These are phyloP conservation scores for Leucophenga varia DNA, from an alignment of 1,140 invertebrate genomes.

Conservation along the genomic window DNA sequence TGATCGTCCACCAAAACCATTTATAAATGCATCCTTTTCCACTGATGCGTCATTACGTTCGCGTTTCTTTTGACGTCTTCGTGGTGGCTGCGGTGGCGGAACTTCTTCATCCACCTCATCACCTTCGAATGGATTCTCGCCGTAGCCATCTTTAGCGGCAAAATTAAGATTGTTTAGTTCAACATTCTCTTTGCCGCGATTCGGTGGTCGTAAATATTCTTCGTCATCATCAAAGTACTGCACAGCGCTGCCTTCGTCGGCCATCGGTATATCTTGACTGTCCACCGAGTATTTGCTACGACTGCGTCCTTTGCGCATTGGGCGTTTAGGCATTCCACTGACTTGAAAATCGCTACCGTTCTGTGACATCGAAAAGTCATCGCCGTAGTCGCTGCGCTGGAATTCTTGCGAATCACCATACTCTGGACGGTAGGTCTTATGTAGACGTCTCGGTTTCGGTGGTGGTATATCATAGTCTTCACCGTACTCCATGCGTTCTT, in stretches of 20 bases:
- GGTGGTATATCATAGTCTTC: slow-evolving; percentile 50
- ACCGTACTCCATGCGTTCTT: slow-evolving; percentile 24
- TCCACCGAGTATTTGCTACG: slow-evolving; percentile 56
- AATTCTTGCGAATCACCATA: slow-evolving; percentile 47
- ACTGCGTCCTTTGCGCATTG: slow-evolving; percentile 45
- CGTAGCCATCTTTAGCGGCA: slow-evolving; percentile 12
- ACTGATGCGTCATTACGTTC: slow-evolving; percentile 49
- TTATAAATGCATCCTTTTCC: slow-evolving; percentile 58
- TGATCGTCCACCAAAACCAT: slow-evolving; percentile 55
- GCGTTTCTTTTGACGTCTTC: slow-evolving; percentile 53
- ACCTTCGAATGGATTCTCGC: slow-evolving; percentile 15
- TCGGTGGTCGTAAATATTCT: slow-evolving; percentile 45
- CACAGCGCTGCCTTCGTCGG: slow-evolving; percentile 37
- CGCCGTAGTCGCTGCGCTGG: slow-evolving; percentile 48
- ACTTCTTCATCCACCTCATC: slow-evolving; percentile 4
- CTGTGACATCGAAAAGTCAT: slow-evolving; percentile 49
- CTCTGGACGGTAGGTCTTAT: slow-evolving; percentile 37
- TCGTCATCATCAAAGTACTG: slow-evolving; percentile 53
- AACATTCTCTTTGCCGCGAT: slow-evolving; percentile 15
- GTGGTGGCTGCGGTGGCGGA: slow-evolving; percentile 36
- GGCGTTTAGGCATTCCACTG: slow-evolving; percentile 33
- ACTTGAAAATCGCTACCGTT: slow-evolving; percentile 47
- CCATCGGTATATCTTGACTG: slow-evolving; percentile 43
- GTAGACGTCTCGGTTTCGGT: slow-evolving; percentile 43
- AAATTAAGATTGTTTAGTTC: slow-evolving; percentile 36